Percentiles rank a stretch among this genome's conserved stretches.
These are phyloP conservation scores for Myzus persicae DNA, from an alignment of 1,140 invertebrate genomes.

Conservation along the genomic window DNA sequence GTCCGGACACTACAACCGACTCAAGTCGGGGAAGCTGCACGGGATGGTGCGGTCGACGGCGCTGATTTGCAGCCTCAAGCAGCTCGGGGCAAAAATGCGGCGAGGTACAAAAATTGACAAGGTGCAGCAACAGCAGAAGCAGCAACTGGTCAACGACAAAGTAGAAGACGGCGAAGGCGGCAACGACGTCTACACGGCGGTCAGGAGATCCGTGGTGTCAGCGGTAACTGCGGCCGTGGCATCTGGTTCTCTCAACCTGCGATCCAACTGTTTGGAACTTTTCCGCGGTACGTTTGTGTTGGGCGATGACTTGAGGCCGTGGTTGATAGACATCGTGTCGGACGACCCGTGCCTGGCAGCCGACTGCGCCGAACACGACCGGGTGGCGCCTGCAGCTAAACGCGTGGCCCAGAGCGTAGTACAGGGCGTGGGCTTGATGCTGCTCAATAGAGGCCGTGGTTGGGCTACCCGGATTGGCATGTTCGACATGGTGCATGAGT, in stretches of 20 bases:
- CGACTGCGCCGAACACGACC: not conserved
- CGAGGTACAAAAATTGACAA: not conserved
- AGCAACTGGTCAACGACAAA: not conserved
- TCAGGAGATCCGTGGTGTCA: not conserved
- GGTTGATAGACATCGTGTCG: slow-evolving; percentile 23
- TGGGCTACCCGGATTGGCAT: not conserved
- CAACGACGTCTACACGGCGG: not conserved
- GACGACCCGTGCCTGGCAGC: not conserved
- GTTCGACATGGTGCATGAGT: not conserved
- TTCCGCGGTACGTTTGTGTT: slow-evolving; percentile 28
- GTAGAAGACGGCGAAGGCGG: too few relatives aligned
- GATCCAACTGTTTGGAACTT: slow-evolving; percentile 29
- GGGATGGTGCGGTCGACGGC: not conserved
- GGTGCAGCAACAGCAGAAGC: not conserved
- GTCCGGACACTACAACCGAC: not conserved
- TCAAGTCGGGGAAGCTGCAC: not conserved
- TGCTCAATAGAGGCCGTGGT: not conserved
- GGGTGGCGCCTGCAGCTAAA: not conserved
- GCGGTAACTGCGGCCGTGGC: not conserved
- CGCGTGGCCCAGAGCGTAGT: not conserved
- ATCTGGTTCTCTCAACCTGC: not conserved
- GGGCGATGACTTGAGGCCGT: not conserved
- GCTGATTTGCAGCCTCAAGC: not conserved
- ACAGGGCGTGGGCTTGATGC: not conserved
- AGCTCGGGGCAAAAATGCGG: not conserved